These are phyloP conservation scores for Clistopyga incitator DNA, from an alignment of 2,888 invertebrate genomes.

Conservation along the genomic window DNA sequence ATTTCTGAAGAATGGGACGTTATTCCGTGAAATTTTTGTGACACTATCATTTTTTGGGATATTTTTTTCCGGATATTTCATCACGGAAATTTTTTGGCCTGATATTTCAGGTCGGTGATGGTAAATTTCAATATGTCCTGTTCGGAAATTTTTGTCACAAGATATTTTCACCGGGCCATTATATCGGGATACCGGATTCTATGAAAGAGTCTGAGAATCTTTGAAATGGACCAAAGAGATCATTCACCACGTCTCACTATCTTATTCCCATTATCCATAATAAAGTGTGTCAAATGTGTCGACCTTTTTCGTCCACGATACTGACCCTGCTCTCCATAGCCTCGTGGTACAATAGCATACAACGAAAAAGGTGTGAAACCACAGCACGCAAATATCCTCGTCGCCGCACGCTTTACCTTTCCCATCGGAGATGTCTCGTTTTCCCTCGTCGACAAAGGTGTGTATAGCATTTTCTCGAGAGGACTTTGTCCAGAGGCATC, in stretches of 20 bases:
- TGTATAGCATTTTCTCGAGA: conserved; percentile 60
- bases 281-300: conserved; percentile 14
- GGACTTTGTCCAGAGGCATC: conserved; percentile 60
- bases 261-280: background rate
- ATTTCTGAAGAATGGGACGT: too few relatives aligned
- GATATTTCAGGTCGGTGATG: too few relatives aligned
- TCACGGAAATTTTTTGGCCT: too few relatives aligned
- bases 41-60: too few relatives aligned
- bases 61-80: too few relatives aligned
- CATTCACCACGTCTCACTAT: background rate
- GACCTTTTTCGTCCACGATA: background rate
- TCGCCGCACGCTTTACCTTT: background rate
- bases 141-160: too few relatives aligned
- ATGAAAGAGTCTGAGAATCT: background rate
- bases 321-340: too few relatives aligned
- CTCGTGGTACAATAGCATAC: background rate
- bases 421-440: background rate
- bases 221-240: background rate
- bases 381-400: conserved; percentile 19
- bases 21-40: too few relatives aligned
- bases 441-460: conserved; percentile 41
- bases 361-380: conserved; percentile 34
- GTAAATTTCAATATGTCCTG: too few relatives aligned
- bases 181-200: too few relatives aligned
- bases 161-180: too few relatives aligned